Conservation (phyloP, 2,797 vertebrate genomes). For the Oreochromis grahami region DNA sequence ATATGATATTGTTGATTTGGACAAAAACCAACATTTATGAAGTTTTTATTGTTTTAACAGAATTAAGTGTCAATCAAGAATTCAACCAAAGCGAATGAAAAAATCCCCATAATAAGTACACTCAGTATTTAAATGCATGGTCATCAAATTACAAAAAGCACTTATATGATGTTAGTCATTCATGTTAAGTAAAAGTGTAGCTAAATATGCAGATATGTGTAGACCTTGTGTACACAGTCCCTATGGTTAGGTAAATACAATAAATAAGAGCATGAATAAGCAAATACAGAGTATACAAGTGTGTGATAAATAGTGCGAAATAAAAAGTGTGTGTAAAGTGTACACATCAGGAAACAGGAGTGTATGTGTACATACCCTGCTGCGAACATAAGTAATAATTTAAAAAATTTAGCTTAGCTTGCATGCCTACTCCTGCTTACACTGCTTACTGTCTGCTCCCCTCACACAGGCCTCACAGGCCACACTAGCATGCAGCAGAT, state of each 20-base stretch:
- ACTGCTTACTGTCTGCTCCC: not conserved
- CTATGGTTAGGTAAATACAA: not conserved
- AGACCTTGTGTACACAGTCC: not conserved
- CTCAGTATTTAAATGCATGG: no score
- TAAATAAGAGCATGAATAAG: not conserved
- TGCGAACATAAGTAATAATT: not conserved
- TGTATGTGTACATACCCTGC: not conserved
- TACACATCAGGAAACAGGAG: not conserved
- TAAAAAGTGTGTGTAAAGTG: not conserved
- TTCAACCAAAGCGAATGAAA: no score
- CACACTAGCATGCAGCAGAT: constrained; percentile 42
- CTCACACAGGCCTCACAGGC: not conserved
- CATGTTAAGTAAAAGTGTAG: no score
- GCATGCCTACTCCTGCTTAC: not conserved
- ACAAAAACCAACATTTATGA: no score
- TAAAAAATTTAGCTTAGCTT: constrained; percentile 12
- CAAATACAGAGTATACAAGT: constrained; percentile 2
- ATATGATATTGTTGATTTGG: no score
- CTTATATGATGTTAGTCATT: no score
- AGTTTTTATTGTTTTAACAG: no score
- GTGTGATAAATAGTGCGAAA: not conserved
- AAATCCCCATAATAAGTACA: no score
- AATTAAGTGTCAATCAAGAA: no score
- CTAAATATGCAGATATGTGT: no score
- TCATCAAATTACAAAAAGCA: no score